Evolutionary conservation across 2,888 invertebrate species (phyloP), one percentile per base, ranked within the genome.

Genomic region (Hydroisotoma schaefferi): DNA sequence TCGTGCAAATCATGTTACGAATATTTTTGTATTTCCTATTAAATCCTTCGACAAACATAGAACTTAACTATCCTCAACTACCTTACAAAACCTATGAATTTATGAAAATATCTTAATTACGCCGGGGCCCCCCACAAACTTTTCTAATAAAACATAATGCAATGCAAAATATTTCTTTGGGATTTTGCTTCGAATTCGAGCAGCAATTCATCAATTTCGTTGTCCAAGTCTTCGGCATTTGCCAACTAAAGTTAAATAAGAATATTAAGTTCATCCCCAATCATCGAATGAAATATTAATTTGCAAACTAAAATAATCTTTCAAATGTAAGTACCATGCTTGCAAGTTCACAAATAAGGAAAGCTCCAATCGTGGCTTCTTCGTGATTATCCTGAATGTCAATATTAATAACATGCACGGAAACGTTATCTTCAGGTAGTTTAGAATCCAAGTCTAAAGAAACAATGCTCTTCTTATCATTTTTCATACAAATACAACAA

Each of bases 341-440:
- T 70, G 94, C 91, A 80, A 99, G 84, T 78, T 99, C 97, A 78
- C 92, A 92, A 70, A 99, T 95, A 73, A 97, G 82, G 80, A 98
- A 97, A 33, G 99, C 98, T 69, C 99, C 99, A 75, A 99, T 87
- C 2, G 98, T 94, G 1, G 99, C 99, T 78, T 99, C 99, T 78
- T 99, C 99, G 71, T 98, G 94, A 79, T 99, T 99, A 80, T 99
- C 99, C 77, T 94, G 94, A 73, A 99, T 95, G 76, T 99, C 99
- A 72, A 99, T 87, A 77, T 99, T 99, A 57, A 99, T 88, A 44
- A 99, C 86, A 80, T 99, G 99, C 2, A 92, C 94, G 5, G 93
- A 89, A 55, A 90, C 87, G 78, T 90, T 90, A 72, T 87, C 84
- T 52, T 85, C 83, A 1, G 88, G 87, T 56, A 87, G 84, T 74